Evolutionary conservation across 2,113 vertebrate species (phyloP), one percentile per base, ranked within the genome.

Genomic region (Anoura caudifer): DNA sequence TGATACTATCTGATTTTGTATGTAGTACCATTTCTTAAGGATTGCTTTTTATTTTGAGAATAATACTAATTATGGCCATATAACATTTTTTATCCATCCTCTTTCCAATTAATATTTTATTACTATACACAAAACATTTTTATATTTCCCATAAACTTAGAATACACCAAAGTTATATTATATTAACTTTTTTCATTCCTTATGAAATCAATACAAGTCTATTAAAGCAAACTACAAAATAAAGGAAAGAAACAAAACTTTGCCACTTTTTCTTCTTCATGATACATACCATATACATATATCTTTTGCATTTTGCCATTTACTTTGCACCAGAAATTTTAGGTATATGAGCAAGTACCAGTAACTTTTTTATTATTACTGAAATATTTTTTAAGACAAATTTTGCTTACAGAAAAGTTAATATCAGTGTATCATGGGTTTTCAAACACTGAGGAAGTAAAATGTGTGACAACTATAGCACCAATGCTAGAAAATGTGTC

Each of bases 71-170:
- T 91, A 73, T 69, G 7, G 1, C 22, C 17, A 92, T n/a, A 82
- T 61, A 91, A 24, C 17, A 36, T 61, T 47, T 59, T 28, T 96
- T 69, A 81, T 93, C 85, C 8, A 67, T 90, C 59, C 10, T 65
- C n/a, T 83, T 92, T 94, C 50, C 61, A 79, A 12, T 79, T 79
- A 95, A 70, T 9, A 41, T 80, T 94, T 92, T 90, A 86, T 75
- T 89, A 31, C 61, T 63, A 61, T 86, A 65, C 9, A 20, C 5
- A 63, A 86, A 89, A 76, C 13, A 86, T 93, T 56, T 95, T 89
- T 87, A 56, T 79, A 41, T 10, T 91, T 87, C 67, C 16, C 38
- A 83, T 43, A 80, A 87, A 65, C 45, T 91, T 81, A 80, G 16
- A 96, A 88, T 76, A 28, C 85, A 59, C 11, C 67, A 43, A 79